These are phyloP conservation scores for Orthonevra nobilis DNA, from an alignment of 2,888 invertebrate species.

Conservation along the genomic window DNA sequence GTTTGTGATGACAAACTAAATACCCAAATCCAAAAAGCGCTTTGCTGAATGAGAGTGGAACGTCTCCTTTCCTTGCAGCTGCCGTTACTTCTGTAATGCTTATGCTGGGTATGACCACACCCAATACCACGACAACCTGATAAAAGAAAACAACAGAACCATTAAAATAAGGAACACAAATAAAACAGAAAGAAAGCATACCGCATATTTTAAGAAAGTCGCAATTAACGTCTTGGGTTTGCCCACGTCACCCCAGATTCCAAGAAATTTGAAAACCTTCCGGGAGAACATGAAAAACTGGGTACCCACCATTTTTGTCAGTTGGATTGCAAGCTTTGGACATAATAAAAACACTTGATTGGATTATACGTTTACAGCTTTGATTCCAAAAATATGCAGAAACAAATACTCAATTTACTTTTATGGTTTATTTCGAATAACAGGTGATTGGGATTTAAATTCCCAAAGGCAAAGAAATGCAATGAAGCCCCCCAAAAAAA, in stretches of 20 bases:
- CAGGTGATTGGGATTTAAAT: too few relatives aligned
- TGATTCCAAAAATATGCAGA: too few relatives aligned
- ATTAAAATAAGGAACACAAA: too few relatives aligned
- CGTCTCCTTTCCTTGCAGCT: background rate
- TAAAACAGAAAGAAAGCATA: background rate
- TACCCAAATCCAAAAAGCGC: constrained; percentile 6
- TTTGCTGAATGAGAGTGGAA: background rate
- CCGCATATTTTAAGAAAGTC: constrained; percentile 2
- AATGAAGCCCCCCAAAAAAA: too few relatives aligned
- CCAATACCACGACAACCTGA: background rate
- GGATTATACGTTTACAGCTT: too few relatives aligned
- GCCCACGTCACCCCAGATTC: background rate
- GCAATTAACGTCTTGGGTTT: background rate
- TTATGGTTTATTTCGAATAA: too few relatives aligned
- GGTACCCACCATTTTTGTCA: background rate
- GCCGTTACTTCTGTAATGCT: background rate
- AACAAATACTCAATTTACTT: too few relatives aligned
- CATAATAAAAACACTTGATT: too few relatives aligned
- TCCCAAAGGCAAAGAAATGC: too few relatives aligned
- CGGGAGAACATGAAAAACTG: constrained; percentile 14
- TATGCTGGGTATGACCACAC: constrained; percentile 10
- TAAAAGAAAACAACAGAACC: too few relatives aligned
- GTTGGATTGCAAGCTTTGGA: background rate
- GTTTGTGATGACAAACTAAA: background rate
- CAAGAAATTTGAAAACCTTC: constrained; percentile 11